These are phyloP conservation scores for Pterophyllum scalare DNA, from an alignment of 2,113 vertebrate genomes.

Conservation along the genomic window DNA sequence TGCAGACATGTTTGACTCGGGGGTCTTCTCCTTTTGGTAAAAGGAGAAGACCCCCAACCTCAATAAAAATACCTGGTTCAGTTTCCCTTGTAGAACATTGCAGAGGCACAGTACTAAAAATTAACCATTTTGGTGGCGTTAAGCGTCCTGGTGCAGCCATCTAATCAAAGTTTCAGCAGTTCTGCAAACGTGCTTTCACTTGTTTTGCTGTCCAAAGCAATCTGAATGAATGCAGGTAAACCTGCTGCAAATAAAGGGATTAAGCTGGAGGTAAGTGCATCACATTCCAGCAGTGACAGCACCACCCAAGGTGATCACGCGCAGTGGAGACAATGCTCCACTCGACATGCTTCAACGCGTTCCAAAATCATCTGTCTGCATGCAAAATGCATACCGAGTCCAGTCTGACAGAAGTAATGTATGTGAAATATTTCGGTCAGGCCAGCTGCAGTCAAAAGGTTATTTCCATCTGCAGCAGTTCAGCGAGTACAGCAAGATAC, in stretches of 20 bases:
- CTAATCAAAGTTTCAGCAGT: not conserved
- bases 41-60: not conserved
- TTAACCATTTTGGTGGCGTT: not conserved
- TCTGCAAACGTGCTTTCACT: not conserved
- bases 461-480: not conserved
- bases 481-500: not conserved
- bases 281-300: not conserved
- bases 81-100: not conserved
- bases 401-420: not conserved
- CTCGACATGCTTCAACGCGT: not conserved
- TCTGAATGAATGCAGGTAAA: constrained; percentile 1
- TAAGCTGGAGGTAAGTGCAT: not conserved
- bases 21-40: not conserved
- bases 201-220: not conserved
- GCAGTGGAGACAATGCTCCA: too few species aligned
- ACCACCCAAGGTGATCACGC: too few species aligned
- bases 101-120: not conserved
- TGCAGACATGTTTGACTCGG: not conserved
- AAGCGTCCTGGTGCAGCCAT: too few species aligned
- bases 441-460: not conserved
- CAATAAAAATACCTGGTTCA: not conserved
- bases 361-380: not conserved
- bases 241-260: not conserved
- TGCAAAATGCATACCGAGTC: not conserved
- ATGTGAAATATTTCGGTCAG: not conserved